Evolutionary conservation across 2,888 invertebrate genomes (phyloP), one percentile per base, ranked within the genome.

Genomic region (Unio pictorum): DNA sequence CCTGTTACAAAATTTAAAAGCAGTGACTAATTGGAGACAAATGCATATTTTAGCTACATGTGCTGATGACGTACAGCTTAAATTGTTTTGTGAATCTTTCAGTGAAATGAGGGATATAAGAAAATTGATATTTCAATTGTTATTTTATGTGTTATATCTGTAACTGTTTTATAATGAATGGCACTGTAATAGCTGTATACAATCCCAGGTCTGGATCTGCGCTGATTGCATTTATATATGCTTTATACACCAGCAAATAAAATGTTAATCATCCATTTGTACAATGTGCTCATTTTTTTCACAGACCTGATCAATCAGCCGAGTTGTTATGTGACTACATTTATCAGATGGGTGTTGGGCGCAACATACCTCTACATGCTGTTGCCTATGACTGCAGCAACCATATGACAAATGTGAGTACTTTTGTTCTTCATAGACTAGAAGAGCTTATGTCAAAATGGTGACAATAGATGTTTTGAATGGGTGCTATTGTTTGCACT

Each of bases 331-430:
- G 85, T 81, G 88, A 89, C 72, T 90, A 79, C 78, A 79, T 88
- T 34, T 82, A 87, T 60, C 88, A 90, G 82, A 76, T 89, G 82
- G 84, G 83, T 28, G 82, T 88, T 7, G 89, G 90, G 0, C 78
- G 80, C 34, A 79, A 84, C 55, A 78, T 85, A 7, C 82, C 86
- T 30, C 68, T 90, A 15, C 88, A 89, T 68, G 83, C 87, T 64
- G 88, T 90, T 7, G 88, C 90, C 7, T 90, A 89, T 79, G 90
- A 90, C 80, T 89, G 89, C 75, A 88, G 84, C 67, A 88, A 90
- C 71, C 84, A 86, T 55, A 78, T 84, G 15, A 87, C 89, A 4
- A 88, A 88, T 82, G 89, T 89, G 81, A 85, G 86, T 80, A 28
- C 26, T 23, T 11, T n/a, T 23, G 18, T 45, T 34, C 3, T 7